Percentiles rank a stretch among this genome's conserved stretches.
Evolutionary conservation across 1,140 invertebrate genomes (phyloP).

Genomic region (Camponotus floridanus): DNA sequence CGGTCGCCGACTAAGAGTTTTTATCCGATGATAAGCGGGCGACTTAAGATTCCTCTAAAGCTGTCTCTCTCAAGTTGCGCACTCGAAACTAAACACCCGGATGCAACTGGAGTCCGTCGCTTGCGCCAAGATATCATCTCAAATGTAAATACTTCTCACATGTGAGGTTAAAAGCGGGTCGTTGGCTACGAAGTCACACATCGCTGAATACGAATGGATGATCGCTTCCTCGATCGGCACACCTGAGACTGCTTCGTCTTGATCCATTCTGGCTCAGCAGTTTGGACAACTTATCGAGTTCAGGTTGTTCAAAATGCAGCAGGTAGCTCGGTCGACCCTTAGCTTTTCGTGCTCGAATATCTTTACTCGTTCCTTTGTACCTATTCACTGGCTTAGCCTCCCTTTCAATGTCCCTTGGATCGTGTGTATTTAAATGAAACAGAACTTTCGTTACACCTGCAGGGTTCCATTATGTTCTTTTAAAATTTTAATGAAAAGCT

Average conservation of each 20-base stretch:
- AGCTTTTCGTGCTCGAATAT: slow-evolving; percentile 2
- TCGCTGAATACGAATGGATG: slow-evolving; percentile 54
- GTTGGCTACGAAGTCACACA: slow-evolving; percentile 49
- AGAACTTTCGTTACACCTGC: slow-evolving; percentile 57
- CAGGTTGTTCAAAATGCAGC: slow-evolving; percentile 22
- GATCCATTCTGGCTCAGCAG: slow-evolving; percentile 35
- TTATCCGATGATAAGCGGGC: slow-evolving; percentile 34
- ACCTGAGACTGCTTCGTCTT: slow-evolving; percentile 57
- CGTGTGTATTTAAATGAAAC: neutral
- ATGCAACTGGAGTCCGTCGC: slow-evolving; percentile 25
- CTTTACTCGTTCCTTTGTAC: slow-evolving; percentile 57
- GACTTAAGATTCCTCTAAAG: slow-evolving; percentile 11
- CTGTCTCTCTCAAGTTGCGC: slow-evolving; percentile 36
- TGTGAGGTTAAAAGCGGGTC: neutral
- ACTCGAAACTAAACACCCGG: slow-evolving; percentile 17
- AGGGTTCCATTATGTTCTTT: neutral
- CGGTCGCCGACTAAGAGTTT: slow-evolving; percentile 1
- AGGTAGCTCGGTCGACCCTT: slow-evolving; percentile 63
- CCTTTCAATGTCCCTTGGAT: no score
- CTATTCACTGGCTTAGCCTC: neutral
- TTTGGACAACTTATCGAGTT: slow-evolving; percentile 4
- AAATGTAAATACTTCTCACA: slow-evolving; percentile 54
- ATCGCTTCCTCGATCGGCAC: slow-evolving; percentile 35
- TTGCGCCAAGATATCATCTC: slow-evolving; percentile 54
- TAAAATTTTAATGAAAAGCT: neutral